Percentiles rank a stretch among this genome's conserved stretches.
phyloP scores from a whole-genome alignment of 1,140 invertebrate genomes.

The Babylonia areolata region DNA sequence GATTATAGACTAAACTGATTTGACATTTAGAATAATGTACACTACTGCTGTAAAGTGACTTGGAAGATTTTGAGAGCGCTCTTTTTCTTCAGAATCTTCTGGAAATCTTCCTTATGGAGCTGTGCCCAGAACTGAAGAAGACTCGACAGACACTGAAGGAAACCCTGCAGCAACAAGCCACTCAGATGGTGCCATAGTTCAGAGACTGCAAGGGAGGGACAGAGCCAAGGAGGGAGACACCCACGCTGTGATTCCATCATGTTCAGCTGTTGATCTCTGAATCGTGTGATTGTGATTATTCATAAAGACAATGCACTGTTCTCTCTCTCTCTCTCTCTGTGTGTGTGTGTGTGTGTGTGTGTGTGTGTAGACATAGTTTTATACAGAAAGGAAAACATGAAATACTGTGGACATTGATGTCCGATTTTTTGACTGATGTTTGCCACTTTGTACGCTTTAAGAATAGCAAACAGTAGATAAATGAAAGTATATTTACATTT shows the following conservation, averaged over 20 bases:
- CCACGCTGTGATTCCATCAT: background rate
- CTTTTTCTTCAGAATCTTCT: constrained; percentile 29
- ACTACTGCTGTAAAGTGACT: no score
- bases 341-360: background rate
- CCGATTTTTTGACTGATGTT: no score
- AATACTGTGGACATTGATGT: no score
- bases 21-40: no score
- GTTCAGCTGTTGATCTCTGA: background rate
- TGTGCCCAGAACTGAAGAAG: constrained; percentile 37
- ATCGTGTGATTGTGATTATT: background rate
- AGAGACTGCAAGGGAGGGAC: background rate
- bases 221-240: background rate
- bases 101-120: constrained; percentile 38
- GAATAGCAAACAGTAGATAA: no score
- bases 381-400: no score
- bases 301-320: background rate
- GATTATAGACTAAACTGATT: no score
- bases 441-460: no score
- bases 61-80: no score
- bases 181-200: background rate
- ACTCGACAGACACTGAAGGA: constrained; percentile 25
- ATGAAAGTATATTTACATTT: no score
- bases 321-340: background rate
- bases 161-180: constrained; percentile 13
- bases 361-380: no score